Base-by-base conservation (phyloP, 1,140 invertebrate species). In the Plodia interpunctella region DNA sequence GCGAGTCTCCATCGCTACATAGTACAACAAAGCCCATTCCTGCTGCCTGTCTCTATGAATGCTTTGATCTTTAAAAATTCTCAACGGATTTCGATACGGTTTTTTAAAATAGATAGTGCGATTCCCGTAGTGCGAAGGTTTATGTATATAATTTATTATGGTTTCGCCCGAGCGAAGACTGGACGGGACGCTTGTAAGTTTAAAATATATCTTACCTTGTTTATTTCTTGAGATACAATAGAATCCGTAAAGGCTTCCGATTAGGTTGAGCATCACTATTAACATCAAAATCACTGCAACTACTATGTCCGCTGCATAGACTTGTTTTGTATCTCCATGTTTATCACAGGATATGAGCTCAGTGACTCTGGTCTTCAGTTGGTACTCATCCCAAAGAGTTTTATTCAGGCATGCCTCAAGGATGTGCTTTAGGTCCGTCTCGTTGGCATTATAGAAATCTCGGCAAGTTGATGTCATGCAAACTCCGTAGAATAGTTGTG, bases 341-440 rank as follows among this genome's bases (percentile, higher is more conserved):
- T 54, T 61, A 6, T 60, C 62, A 57, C 70, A 72, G 8, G 44
- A 69, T 15, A 62, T n/a, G 11, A 54, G 50, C 8, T 68, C 20
- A 4, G 51, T 49, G 4, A 81, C 19, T 62, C 30, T 74, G 5
- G 66, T 58, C 57, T 66, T 71, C 19, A 76, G 57, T 50, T 58
- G 32, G 13, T 73, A 73, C 6, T 74, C 58, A 13, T 38, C 49
- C 59, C 62, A 67, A 5, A 76, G 20, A 35, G 69, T 60, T 18
- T 76, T 55, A 50, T 78, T 78, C 5, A 76, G 59, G 59, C 71
- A 78, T 59, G 53, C 62, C 50, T 74, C 73, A 57, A 74, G 53
- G 53, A 49, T 15, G 0, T 52, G 6, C 19, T 6, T 54, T 56
- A 59, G 57, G 63, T 62, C 55, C 57, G 55, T 64, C 28, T 65